Evolutionary conservation across 1,140 invertebrate genomes (phyloP), one percentile per base, ranked within the genome.

Genomic region (Hyphantria cunea): DNA sequence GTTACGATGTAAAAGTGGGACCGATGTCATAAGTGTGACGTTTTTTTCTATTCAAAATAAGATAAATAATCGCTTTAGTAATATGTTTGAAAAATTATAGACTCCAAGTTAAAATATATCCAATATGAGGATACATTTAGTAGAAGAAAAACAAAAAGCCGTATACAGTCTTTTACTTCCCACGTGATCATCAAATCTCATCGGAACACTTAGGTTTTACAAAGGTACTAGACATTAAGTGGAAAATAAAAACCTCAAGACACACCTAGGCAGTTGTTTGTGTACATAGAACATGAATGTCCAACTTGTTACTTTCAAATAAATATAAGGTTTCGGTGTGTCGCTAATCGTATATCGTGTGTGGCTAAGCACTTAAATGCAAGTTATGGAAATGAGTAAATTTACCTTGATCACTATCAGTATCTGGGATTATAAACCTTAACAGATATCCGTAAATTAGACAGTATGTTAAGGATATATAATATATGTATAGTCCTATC

Each of bases 261-360:
- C 34, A 11, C 8, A 37, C 8, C 3, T 37, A 37, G 8, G 34
- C 8, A n/a, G n/a, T n/a, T n/a, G 7, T 37, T 37, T 8, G 2
- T 37, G 34, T 7, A 37, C 34, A 37, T n/a, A n/a, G n/a, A 10
- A 37, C 7, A 37, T 37, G 8, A 1, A 11, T 37, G 7, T 37
- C 7, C 34, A 37, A 37, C 34, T 37, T 37, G 34, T 37, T 37
- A 37, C 34, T 1, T 37, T 37, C 41, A 14, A 5, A 14, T 44
- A 12, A 44, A n/a, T n/a, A 14, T 44, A 3, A 6, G 6, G 51
- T 68, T 72, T 67, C 47, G 70, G 65, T 56, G 14, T 69, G 63
- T 42, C 64, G 14, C 55, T 78, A 75, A 78, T 75, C 68, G 59
- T 62, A 72, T 69, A 62, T 58, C 62, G 61, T 47, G 52, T 71